Evolutionary conservation across 2,113 vertebrate genomes (phyloP), one percentile per base, ranked within the genome.

Genomic region (rabbit (Oryctolagus cuniculus)): DNA sequence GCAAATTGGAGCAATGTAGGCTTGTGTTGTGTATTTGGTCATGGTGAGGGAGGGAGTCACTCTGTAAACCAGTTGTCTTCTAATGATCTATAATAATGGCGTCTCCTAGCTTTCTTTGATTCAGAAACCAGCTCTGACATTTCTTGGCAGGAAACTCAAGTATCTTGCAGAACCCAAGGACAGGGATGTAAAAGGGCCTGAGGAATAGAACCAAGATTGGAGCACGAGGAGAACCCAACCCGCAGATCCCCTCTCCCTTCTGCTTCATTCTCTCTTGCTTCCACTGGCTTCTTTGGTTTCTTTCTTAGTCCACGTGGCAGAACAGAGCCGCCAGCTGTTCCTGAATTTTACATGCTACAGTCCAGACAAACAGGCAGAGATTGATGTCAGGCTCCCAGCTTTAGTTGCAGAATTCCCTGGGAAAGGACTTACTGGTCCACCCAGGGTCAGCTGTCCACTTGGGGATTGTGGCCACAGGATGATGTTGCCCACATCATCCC

Each of bases 241-340:
- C 22, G 7, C 44, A 44, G 44, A 44, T 75, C 34, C 25, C 72
- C 12, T 82, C 21, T 87, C 10, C 7, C 74, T 69, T 51, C 58
- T 87, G 49, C n/a, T 12, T 82, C 73, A 55, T 77, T 63, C 66
- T 94, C 66, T 96, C 63, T 86, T 58, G 24, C 49, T 73, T 31
- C 25, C 53, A 7, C 36, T 79, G 74, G 21, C 88, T 79, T 64
- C 55, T n/a, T 80, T 63, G 58, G 24, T 87, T 91, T 95, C 90
- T 88, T 79, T 64, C 24, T 92, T 91, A 89, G 87, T 78, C 69
- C 55, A 24, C 34, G 5, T 64, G 72, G 73, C 10, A 82, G 49
- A 72, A 67, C 24, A 16, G 86, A 94, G 51, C 44, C 79, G 55
- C 72, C 88, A 84, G 75, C 75, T 93, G 77, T 85, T 87, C 67